These are phyloP conservation scores for Plusia festucae DNA, from an alignment of 2,888 invertebrate species.

Conservation along the genomic window DNA sequence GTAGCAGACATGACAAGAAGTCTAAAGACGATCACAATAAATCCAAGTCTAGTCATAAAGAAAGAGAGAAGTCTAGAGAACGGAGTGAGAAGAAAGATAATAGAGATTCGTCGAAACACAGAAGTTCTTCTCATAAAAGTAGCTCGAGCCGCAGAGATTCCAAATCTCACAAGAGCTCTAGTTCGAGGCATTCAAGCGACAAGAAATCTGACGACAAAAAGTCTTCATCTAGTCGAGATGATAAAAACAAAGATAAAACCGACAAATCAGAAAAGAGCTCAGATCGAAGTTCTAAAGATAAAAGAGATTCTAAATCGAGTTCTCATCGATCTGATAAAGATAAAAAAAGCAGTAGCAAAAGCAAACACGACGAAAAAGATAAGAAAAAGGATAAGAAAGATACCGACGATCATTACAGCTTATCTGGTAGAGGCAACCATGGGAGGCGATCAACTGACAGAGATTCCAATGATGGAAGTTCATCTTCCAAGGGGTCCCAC, in stretches of 20 bases:
- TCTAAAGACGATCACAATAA: constrained; percentile 79
- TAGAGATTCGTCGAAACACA: constrained; percentile 81
- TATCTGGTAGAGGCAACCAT: constrained; percentile 90
- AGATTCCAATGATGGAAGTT: constrained; percentile 94
- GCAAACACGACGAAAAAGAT: constrained; percentile 82
- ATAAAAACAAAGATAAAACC: constrained; percentile 70
- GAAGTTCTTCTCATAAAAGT: constrained; percentile 80
- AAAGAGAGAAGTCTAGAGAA: constrained; percentile 75
- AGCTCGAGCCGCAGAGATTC: constrained; percentile 79
- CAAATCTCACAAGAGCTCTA: constrained; percentile 77
- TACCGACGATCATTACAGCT: constrained; percentile 92
- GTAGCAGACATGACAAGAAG: constrained; percentile 79
- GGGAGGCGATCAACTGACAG: constrained; percentile 93
- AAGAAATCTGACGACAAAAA: constrained; percentile 79
- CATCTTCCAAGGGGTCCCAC: constrained; percentile 84
- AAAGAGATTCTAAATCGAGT: constrained; percentile 75
- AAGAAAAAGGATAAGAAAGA: constrained; percentile 87
- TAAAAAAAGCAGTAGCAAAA: constrained; percentile 78
- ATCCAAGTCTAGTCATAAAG: constrained; percentile 76
- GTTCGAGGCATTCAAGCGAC: constrained; percentile 75
- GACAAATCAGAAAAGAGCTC: constrained; percentile 67
- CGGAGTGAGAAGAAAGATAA: constrained; percentile 78
- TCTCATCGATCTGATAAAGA: constrained; percentile 84
- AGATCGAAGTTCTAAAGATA: constrained; percentile 73
- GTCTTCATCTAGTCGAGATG: constrained; percentile 68